Evolutionary conservation across 1,140 invertebrate species (phyloP).

Genomic region (Drosophila mauritiana): DNA sequence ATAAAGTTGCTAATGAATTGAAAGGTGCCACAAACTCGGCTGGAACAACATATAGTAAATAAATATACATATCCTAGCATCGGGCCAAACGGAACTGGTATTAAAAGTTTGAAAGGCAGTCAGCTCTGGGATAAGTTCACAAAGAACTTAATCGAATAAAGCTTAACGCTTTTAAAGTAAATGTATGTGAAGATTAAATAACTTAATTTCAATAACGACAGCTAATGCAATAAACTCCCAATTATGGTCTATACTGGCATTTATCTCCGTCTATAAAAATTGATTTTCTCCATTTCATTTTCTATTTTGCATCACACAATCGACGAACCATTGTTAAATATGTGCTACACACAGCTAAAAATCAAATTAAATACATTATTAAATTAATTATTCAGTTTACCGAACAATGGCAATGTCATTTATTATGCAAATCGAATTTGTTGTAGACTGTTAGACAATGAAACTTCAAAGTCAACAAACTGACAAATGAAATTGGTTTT

Average conservation of each 20-base stretch:
- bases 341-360: constrained; percentile 2
- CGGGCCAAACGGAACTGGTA: constrained; percentile 21
- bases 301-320: background rate
- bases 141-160: constrained; percentile 30
- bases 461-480: constrained; percentile 70
- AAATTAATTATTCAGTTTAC: constrained; percentile 33
- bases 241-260: background rate
- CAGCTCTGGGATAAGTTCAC: constrained; percentile 11
- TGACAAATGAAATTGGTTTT: constrained; percentile 21
- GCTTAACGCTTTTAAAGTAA: background rate
- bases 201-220: background rate
- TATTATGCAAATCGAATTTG: constrained; percentile 70
- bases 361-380: constrained; percentile 25
- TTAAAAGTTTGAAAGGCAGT: constrained; percentile 41
- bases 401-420: constrained; percentile 39
- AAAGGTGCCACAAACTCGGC: constrained; percentile 49
- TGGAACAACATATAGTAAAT: constrained; percentile 17
- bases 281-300: background rate
- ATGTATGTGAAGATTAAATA: background rate
- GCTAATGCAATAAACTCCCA: background rate
- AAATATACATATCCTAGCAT: background rate
- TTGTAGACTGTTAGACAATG: constrained; percentile 33
- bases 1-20: constrained; percentile 78
- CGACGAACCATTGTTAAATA: constrained; percentile 30
- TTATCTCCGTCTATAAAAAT: background rate